Evolutionary conservation across 2,113 vertebrate species (phyloP).

Genomic region (Zootoca vivipara): DNA sequence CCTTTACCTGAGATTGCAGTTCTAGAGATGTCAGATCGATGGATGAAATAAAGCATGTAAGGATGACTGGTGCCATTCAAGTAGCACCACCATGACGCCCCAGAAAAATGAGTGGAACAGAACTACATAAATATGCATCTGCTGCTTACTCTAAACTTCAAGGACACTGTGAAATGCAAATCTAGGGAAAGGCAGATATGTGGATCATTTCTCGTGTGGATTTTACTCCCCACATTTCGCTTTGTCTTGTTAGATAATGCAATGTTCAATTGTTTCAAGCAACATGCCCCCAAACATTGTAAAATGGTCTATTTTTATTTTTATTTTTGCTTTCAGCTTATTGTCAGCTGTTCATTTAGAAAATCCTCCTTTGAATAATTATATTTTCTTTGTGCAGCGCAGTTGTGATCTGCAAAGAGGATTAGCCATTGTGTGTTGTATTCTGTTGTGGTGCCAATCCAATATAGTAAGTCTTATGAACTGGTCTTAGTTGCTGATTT

Average conservation of each 20-base stretch:
- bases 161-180: neutral
- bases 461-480: slow-evolving; percentile 1
- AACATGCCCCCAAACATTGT: neutral
- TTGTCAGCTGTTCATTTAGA: slow-evolving; percentile 45
- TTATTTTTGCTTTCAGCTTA: slow-evolving; percentile 37
- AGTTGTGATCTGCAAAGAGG: slow-evolving; percentile 39
- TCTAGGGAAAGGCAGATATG: neutral
- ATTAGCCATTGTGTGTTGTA: slow-evolving; percentile 11
- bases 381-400: slow-evolving; percentile 40
- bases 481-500: slow-evolving; percentile 20
- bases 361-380: slow-evolving; percentile 46
- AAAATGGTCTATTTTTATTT: slow-evolving; percentile 3
- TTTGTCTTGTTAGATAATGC: neutral
- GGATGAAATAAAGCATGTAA: too few relatives aligned
- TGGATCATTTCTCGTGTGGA: neutral
- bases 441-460: slow-evolving; percentile 25
- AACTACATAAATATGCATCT: neutral
- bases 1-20: too few relatives aligned
- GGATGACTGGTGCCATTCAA: too few relatives aligned
- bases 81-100: neutral
- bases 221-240: neutral
- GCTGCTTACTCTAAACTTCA: neutral
- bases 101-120: neutral
- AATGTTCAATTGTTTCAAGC: slow-evolving; percentile 1
- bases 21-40: neutral